Percentiles rank a stretch among this genome's conserved stretches.
phyloP scores from a whole-genome alignment of 2,888 invertebrate genomes.

The Idaea dimidiata region DNA sequence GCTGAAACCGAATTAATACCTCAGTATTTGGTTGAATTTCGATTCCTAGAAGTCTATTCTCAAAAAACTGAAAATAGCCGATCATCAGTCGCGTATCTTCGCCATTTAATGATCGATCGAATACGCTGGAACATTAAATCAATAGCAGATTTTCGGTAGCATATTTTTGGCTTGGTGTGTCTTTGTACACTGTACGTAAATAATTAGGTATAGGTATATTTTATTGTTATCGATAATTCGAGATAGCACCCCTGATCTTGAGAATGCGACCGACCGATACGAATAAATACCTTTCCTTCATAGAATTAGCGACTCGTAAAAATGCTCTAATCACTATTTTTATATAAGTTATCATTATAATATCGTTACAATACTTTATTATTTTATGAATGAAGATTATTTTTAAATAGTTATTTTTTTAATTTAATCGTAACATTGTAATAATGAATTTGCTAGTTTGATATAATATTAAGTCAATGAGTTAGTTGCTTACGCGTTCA shows the following conservation, averaged over 20 bases:
- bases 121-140: too few species aligned
- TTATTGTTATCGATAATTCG: constrained; percentile 42
- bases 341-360: constrained; percentile 46
- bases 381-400: constrained; percentile 66
- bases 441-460: constrained; percentile 30
- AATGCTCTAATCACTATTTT: constrained; percentile 66
- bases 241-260: constrained; percentile 71
- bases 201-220: too few species aligned
- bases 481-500: constrained; percentile 6
- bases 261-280: constrained; percentile 74
- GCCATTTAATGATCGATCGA: too few species aligned
- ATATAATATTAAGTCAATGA: constrained; percentile 16
- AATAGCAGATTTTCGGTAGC: too few species aligned
- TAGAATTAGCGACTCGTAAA: constrained; percentile 78
- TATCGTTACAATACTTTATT: constrained; percentile 61
- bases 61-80: too few species aligned
- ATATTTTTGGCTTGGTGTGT: too few species aligned
- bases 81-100: too few species aligned
- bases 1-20: too few species aligned
- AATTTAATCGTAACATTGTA: constrained; percentile 36
- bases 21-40: too few species aligned
- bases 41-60: too few species aligned
- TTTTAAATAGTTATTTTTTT: constrained; percentile 46
- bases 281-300: constrained; percentile 66
- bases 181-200: too few species aligned